phyloP scores from a whole-genome alignment of 2,113 vertebrate genomes.

The Riparia riparia region DNA sequence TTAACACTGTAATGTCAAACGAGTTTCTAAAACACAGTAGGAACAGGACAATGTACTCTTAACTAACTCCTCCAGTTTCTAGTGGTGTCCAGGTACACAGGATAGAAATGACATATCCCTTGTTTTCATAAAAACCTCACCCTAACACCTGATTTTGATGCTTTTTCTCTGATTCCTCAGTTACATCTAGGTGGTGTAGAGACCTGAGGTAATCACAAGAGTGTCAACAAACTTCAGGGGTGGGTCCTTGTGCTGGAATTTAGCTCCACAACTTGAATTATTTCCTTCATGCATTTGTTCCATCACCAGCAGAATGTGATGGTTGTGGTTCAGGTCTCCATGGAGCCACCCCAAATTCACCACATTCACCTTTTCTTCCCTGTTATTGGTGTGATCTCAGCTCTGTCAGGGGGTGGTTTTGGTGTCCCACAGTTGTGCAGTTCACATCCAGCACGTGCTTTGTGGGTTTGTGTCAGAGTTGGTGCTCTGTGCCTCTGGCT shows the following conservation, averaged over 20 bases:
- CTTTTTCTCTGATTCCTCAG: neutral
- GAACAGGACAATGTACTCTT: neutral
- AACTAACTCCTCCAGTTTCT: neutral
- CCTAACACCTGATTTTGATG: neutral
- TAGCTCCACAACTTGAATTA: neutral
- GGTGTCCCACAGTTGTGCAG: rapidly evolving
- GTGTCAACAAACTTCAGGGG: neutral
- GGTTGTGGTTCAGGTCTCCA: neutral
- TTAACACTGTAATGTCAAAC: neutral
- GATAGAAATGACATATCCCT: neutral
- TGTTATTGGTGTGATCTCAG: rapidly evolving
- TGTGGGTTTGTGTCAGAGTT: neutral
- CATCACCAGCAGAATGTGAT: neutral
- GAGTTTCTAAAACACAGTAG: neutral
- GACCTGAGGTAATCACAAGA: neutral
- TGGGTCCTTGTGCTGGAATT: neutral
- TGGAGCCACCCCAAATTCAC: neutral
- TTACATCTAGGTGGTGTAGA: neutral
- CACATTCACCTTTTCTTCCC: neutral
- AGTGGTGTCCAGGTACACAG: neutral
- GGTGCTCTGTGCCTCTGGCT: neutral
- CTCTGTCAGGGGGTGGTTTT: neutral
- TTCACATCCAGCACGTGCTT: neutral
- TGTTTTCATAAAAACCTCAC: neutral
- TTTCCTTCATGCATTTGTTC: neutral